Conservation (phyloP, 2,888 invertebrate species). For the Cyrtodaria siliqua region DNA sequence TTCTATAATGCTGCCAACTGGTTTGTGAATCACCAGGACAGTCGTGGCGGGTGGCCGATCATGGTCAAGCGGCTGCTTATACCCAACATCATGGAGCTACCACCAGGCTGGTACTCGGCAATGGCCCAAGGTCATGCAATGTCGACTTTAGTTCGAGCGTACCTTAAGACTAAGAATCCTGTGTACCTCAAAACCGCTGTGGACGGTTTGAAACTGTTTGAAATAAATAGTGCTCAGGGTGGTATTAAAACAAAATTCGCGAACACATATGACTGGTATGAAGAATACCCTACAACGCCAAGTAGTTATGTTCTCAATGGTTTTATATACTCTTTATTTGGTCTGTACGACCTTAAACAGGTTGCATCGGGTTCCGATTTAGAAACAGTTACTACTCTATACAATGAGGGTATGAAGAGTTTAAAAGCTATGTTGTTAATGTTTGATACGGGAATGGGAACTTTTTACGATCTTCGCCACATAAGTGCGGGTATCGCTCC, state of each 20-base stretch:
- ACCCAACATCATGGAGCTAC: slow-evolving; percentile 86
- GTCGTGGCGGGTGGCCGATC: slow-evolving; percentile 97
- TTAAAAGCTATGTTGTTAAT: slow-evolving; percentile 95
- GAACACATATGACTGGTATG: slow-evolving; percentile 96
- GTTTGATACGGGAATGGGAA: slow-evolving; percentile 97
- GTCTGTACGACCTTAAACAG: slow-evolving; percentile 96
- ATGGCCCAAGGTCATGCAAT: slow-evolving; percentile 99
- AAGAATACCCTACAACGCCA: slow-evolving; percentile 99
- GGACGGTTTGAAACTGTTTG: slow-evolving; percentile 92
- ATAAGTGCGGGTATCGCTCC: slow-evolving; percentile 91
- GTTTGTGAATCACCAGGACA: slow-evolving; percentile 95
- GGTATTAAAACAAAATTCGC: slow-evolving; percentile 88
- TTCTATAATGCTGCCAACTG: slow-evolving; percentile 97
- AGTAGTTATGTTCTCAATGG: slow-evolving; percentile 97
- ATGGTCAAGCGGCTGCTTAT: slow-evolving; percentile 89
- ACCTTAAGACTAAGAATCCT: slow-evolving; percentile 89
- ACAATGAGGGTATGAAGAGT: slow-evolving; percentile 88
- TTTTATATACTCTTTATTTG: slow-evolving; percentile 98
- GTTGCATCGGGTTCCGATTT: slow-evolving; percentile 89
- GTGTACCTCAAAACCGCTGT: slow-evolving; percentile 93
- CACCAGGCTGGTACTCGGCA: slow-evolving; percentile 97
- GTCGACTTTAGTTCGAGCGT: slow-evolving; percentile 97
- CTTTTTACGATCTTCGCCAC: slow-evolving; percentile 98
- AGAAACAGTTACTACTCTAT: slow-evolving; percentile 88
- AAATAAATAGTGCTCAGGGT: slow-evolving; percentile 80